Percentiles rank a stretch among this genome's conserved stretches.
Conservation (phyloP, 92 coral and sea anemone species). For the Porites lobata region DNA sequence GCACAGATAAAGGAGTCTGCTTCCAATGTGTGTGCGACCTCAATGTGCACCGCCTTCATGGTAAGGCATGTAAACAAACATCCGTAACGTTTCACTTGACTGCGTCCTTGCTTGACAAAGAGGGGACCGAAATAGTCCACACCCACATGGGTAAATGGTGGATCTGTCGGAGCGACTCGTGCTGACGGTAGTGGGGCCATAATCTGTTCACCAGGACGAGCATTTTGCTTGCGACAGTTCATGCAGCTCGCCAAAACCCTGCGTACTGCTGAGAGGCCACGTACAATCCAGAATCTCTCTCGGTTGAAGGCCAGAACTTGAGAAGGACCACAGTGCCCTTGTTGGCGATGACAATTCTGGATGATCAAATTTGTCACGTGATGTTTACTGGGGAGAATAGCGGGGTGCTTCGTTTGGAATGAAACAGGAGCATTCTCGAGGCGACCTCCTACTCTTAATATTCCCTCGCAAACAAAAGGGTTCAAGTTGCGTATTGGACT, state of each 20-base stretch:
- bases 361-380: conserved; percentile 42
- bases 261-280: too few relatives aligned
- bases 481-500: background rate
- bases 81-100: conserved; percentile 1
- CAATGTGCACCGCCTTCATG: conserved; percentile 24
- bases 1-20: background rate
- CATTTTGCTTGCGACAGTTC: too few relatives aligned
- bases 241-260: background rate
- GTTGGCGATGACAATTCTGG: conserved; percentile 29
- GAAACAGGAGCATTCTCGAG: conserved; percentile 39
- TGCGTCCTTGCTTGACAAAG: conserved; percentile 8
- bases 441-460: conserved; percentile 46
- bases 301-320: conserved; percentile 25
- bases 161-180: conserved; percentile 19
- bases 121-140: conserved; percentile 67
- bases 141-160: conserved; percentile 59
- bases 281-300: conserved; percentile 26
- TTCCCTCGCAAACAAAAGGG: conserved; percentile 20
- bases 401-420: conserved; percentile 28
- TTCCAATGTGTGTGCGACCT: conserved; percentile 10
- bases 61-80: conserved; percentile 25
- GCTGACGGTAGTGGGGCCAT: conserved; percentile 26
- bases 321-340: conserved; percentile 40
- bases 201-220: conserved; percentile 34
- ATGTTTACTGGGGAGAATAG: conserved; percentile 50